Conservation (phyloP, 2,113 vertebrate genomes). For the Anhinga rufa region DNA sequence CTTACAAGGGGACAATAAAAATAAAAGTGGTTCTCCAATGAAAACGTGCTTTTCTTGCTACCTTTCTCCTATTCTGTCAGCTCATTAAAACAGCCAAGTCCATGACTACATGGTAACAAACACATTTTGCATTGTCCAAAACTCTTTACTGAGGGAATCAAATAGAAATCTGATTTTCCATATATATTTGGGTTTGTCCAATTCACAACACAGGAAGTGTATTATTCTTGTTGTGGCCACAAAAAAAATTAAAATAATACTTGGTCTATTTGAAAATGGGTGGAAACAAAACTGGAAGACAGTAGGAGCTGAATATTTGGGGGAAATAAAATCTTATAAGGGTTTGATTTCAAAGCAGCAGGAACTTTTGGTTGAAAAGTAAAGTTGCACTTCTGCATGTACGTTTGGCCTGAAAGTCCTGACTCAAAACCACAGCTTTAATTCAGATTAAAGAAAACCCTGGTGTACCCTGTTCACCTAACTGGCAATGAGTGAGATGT, state of each 20-base stretch:
- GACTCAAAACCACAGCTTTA: background rate
- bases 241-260: background rate
- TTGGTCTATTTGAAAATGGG: background rate
- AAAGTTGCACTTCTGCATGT: background rate
- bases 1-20: conserved; percentile 11
- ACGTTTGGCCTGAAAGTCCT: background rate
- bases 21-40: background rate
- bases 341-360: background rate
- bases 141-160: background rate
- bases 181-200: background rate
- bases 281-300: background rate
- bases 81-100: background rate
- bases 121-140: background rate
- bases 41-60: background rate
- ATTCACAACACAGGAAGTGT: background rate
- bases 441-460: background rate
- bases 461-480: background rate
- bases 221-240: background rate
- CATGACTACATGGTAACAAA: background rate
- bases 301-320: background rate
- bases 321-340: background rate
- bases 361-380: background rate
- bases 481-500: background rate
- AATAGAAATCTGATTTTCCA: background rate
- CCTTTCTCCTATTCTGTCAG: background rate